Evolutionary conservation across 2,113 vertebrate species (phyloP).

Genomic region (Girardinichthys multiradiatus): DNA sequence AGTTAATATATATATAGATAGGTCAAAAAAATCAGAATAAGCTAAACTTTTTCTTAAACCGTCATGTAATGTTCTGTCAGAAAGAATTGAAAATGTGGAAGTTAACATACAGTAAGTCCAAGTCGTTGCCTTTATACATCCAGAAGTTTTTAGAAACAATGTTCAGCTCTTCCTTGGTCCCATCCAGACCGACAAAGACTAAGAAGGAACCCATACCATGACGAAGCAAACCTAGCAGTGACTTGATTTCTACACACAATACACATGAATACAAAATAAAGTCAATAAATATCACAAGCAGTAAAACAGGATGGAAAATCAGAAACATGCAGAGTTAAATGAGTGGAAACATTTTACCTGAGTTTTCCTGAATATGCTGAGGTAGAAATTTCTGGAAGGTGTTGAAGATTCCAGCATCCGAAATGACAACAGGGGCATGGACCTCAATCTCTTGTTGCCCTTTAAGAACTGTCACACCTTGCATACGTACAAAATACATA

Average conservation of each 20-base stretch:
- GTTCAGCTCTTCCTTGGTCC: constrained; percentile 79
- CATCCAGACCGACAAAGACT: constrained; percentile 84
- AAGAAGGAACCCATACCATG: constrained; percentile 86
- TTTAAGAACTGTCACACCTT: constrained; percentile 81
- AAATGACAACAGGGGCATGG: constrained; percentile 80
- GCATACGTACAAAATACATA: constrained; percentile 1
- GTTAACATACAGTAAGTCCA: constrained; percentile 78
- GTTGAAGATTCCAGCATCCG: constrained; percentile 85
- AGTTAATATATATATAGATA: too few relatives aligned
- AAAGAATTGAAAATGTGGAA: background rate
- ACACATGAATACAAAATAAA: too few relatives aligned
- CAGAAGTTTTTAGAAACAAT: constrained; percentile 84
- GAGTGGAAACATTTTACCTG: constrained; percentile 58
- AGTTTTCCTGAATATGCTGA: constrained; percentile 58
- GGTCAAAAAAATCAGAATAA: constrained; percentile 21
- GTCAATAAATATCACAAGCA: background rate
- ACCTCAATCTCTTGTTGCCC: constrained; percentile 76
- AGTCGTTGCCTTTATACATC: constrained; percentile 83
- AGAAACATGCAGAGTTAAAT: background rate
- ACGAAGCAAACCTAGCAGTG: constrained; percentile 72
- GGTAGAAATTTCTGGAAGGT: constrained; percentile 85
- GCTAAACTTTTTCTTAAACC: background rate
- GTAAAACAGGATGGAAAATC: background rate
- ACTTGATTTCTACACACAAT: constrained; percentile 70
- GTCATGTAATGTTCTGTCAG: background rate